These are phyloP conservation scores for Hesperia comma DNA, from an alignment of 2,888 invertebrate species.

Conservation along the genomic window DNA sequence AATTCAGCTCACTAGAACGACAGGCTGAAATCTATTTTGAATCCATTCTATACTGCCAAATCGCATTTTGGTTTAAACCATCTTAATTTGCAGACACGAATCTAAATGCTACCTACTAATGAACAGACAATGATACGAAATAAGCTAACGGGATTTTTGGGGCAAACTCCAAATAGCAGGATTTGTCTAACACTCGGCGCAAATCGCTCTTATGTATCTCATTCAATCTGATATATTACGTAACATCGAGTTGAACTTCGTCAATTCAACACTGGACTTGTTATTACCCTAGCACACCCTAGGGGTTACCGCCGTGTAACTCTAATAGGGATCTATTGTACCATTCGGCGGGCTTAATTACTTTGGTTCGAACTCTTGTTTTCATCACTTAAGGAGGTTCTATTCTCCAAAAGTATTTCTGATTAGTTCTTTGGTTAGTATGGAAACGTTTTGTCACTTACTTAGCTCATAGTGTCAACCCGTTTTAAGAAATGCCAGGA, in stretches of 20 bases:
- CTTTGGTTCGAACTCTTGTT: slow-evolving; percentile 41
- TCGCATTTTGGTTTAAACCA: not conserved
- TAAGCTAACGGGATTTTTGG: not conserved
- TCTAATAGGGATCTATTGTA: slow-evolving; percentile 72
- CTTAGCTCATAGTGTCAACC: too few species aligned
- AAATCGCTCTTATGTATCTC: slow-evolving; percentile 27
- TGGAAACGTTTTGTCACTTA: slow-evolving; percentile 1
- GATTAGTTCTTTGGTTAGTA: slow-evolving; percentile 32
- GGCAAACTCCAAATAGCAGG: not conserved
- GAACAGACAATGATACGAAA: not conserved
- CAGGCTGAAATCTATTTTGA: not conserved
- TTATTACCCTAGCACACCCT: slow-evolving; percentile 55
- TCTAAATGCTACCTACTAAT: not conserved
- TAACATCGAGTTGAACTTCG: slow-evolving; percentile 36
- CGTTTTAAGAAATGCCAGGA: not conserved
- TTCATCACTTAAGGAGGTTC: slow-evolving; percentile 9
- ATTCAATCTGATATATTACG: slow-evolving; percentile 35
- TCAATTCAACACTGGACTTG: slow-evolving; percentile 46
- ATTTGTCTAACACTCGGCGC: slow-evolving; percentile 10
- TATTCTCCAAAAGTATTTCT: slow-evolving; percentile 34
- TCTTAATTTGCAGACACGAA: not conserved
- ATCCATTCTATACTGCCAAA: not conserved
- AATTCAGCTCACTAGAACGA: not conserved
- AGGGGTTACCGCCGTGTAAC: slow-evolving; percentile 62
- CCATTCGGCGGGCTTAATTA: slow-evolving; percentile 56